Evolutionary conservation across 53 echinoderm and acorn worm genomes (phyloP), one percentile per base, ranked within the genome.

Genomic region (Arbacia lixula): DNA sequence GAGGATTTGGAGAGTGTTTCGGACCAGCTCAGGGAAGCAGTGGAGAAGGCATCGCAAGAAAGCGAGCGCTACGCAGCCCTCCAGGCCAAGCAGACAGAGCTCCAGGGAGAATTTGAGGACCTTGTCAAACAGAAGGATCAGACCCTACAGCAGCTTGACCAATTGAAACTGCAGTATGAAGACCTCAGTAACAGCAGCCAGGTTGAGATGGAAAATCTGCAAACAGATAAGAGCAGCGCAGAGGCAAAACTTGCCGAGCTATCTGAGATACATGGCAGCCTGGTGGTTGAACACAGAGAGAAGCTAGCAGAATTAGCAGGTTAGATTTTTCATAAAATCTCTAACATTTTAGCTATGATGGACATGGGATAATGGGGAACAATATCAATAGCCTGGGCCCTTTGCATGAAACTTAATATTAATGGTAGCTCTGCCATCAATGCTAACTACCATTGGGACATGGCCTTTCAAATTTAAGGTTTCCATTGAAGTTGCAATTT

Each of bases 1-100:
- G 93, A 93, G 51, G 93, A 93, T 80, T 40, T 93, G 41, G 87
- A 90, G 37, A 88, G 66, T 52, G 53, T 93, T 11, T 85, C 87
- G 26, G 84, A 91, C 19, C 91, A 88, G 71, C 68, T 86, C 22
- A 83, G 35, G 43, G 24, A 52, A 6, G 64, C 52, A 6, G 43
- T 17, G 17, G 80, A 63, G 58, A 91, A 91, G 71, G 36, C 60
- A 26, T 52, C 84, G 20, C 91, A 88, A 55, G 53, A 75, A 29
- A 36, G 74, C 46, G 88, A 93, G 53, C 86, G 86, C 61, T 78
- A 65, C 30, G 42, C 72, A 19, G 36, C 71, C 43, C 85, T 87
- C 28, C 63, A 46, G 35, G 36, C 53, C 1, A 80, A 40, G 21
- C 50, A 80, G 58, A 30, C 36, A 12, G 90, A 93, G 29, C 60